A percentile compares a stretch with the other conserved stretches of the same genome.
Evolutionary conservation across 2,888 invertebrate genomes (phyloP).

Genomic region (Gibbula magus): DNA sequence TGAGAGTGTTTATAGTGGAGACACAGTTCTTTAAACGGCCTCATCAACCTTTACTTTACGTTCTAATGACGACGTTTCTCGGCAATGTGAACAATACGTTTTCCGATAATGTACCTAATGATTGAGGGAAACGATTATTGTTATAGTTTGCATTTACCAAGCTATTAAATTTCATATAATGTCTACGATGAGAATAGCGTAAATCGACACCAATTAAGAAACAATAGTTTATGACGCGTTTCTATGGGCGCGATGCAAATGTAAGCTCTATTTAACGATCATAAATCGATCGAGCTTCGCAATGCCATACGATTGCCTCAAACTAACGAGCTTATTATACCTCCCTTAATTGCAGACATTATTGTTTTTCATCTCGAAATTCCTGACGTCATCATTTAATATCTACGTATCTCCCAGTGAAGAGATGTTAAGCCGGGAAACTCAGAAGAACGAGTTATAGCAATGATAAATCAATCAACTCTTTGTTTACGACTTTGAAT

Average conservation of each 20-base stretch:
- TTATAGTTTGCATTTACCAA: not conserved
- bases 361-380: not conserved
- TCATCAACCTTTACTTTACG: too few species aligned
- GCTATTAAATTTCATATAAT: not conserved
- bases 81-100: not conserved
- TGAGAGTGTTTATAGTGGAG: too few species aligned
- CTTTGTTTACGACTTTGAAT: not conserved
- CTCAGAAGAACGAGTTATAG: not conserved
- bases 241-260: not conserved
- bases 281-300: not conserved
- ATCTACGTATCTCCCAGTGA: not conserved
- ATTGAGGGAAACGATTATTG: not conserved
- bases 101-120: not conserved
- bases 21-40: too few species aligned
- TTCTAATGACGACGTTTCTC: too few species aligned
- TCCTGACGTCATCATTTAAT: not conserved
- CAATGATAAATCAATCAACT: not conserved
- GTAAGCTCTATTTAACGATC: not conserved
- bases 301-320: not conserved
- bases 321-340: not conserved
- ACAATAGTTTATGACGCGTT: not conserved
- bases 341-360: not conserved
- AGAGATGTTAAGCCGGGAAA: not conserved
- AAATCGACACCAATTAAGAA: conserved; percentile 14
- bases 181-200: not conserved